phyloP scores from a whole-genome alignment of 1,140 invertebrate genomes.

The Hyposmocoma kahamanoa region DNA sequence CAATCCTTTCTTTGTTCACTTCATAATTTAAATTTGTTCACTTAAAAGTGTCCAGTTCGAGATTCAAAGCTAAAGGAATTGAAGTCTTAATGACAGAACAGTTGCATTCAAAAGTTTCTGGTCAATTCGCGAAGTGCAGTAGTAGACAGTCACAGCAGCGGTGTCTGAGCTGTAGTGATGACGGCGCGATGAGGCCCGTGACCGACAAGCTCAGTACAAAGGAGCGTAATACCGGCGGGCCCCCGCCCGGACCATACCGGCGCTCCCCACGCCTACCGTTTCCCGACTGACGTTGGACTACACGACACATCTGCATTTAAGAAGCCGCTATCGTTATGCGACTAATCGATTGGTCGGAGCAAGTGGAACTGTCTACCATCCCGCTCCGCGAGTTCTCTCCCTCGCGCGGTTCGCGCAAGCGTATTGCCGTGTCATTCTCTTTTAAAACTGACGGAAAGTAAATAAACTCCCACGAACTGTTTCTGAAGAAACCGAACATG shows the following conservation, averaged over 20 bases:
- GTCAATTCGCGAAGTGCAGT: neutral
- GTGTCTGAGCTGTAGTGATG: neutral
- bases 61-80: conserved; percentile 18
- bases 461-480: conserved; percentile 63
- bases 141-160: neutral
- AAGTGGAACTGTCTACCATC: conserved; percentile 56
- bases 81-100: conserved; percentile 5
- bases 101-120: neutral
- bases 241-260: conserved; percentile 35
- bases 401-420: conserved; percentile 50
- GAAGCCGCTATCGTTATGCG: conserved; percentile 72
- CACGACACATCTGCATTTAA: conserved; percentile 73
- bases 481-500: conserved; percentile 39
- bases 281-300: conserved; percentile 64
- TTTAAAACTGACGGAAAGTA: conserved; percentile 66
- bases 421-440: conserved; percentile 30
- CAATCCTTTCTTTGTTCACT: conserved; percentile 65
- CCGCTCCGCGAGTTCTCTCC: conserved; percentile 37
- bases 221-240: conserved; percentile 33
- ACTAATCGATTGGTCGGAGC: conserved; percentile 72
- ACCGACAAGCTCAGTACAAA: conserved; percentile 46
- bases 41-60: conserved; percentile 42
- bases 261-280: conserved; percentile 43
- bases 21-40: conserved; percentile 50
- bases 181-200: conserved; percentile 17